Evolutionary conservation across 2,888 invertebrate species (phyloP), one percentile per base, ranked within the genome.

Genomic region (Oscheius sp.): DNA sequence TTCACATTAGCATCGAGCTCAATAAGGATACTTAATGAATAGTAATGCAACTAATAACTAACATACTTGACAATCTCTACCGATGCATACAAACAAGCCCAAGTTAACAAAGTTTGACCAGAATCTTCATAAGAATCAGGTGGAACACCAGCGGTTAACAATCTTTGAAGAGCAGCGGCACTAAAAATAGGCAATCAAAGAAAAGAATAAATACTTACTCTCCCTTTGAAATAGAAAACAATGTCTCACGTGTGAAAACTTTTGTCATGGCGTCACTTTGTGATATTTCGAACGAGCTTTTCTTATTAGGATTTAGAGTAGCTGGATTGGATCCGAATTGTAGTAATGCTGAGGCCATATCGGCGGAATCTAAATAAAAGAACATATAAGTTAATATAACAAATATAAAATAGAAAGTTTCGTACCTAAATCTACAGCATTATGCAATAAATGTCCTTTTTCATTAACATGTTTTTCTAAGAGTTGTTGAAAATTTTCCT

Each of bases 321-420:
- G 89, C 88, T 17, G 91, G 90, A 84, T 90, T 90, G 20, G 90
- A 90, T 3, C 90, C 90, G 66, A 88, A 88, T 41, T 89, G 88
- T 56, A 91, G 85, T 33, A 91, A 86, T 4, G 90, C 88, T 71
- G 90, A 83, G 9, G 91, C 90, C 59, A 90, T 89, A 82, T 82
- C 81, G 2, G 74, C 69, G 6, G 77, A 77, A 68, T 77, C 81
- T 81, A 51, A 32, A 54, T 17, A 33, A 2, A 56, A 36, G 8
- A 14, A 14, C 26, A 2, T 33, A 6, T n/a, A n/a, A n/a, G n/a
- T n/a, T n/a, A n/a, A n/a, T n/a, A n/a, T n/a, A n/a, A n/a, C n/a
- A n/a, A n/a, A n/a, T n/a, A n/a, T 14, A 51, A 6, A 22, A 54
- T 4, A 3, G n/a, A 1, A 30, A 24, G 22, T 26, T 14, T 30